A percentile compares a stretch with the other conserved stretches of the same genome.
Evolutionary conservation across 2,113 vertebrate genomes (phyloP).

Genomic region (Reinhardtius hippoglossoides): DNA sequence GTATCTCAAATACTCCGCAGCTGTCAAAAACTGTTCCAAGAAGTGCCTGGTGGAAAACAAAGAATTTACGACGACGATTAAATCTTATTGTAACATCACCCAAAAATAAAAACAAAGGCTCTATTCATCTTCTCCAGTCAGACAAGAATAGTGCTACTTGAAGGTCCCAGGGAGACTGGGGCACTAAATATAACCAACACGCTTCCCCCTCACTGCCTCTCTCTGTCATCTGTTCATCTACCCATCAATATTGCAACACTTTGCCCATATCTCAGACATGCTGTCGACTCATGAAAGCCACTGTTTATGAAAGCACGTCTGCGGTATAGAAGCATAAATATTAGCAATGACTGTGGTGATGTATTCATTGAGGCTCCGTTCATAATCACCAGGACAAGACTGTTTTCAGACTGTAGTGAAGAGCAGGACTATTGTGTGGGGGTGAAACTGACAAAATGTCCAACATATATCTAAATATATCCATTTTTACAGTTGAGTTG

Average conservation of each 20-base stretch:
- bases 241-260: conserved; percentile 55
- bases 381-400: background rate
- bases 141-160: conserved; percentile 59
- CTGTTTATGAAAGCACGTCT: conserved; percentile 37
- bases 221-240: conserved; percentile 60
- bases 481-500: background rate
- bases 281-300: conserved; percentile 35
- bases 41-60: conserved; percentile 19
- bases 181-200: conserved; percentile 66
- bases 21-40: conserved; percentile 27
- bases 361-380: background rate
- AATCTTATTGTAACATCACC: conserved; percentile 50
- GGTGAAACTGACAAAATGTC: background rate
- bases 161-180: conserved; percentile 50
- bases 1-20: background rate
- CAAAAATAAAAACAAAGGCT: conserved; percentile 59
- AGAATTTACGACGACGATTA: conserved; percentile 27
- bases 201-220: conserved; percentile 21
- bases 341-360: background rate
- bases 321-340: conserved; percentile 2
- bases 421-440: background rate
- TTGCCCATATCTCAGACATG: conserved; percentile 48
- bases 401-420: background rate
- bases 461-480: background rate
- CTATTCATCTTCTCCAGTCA: conserved; percentile 51